Conservation (phyloP, 2,797 vertebrate species). For the Spea hammondii region DNA sequence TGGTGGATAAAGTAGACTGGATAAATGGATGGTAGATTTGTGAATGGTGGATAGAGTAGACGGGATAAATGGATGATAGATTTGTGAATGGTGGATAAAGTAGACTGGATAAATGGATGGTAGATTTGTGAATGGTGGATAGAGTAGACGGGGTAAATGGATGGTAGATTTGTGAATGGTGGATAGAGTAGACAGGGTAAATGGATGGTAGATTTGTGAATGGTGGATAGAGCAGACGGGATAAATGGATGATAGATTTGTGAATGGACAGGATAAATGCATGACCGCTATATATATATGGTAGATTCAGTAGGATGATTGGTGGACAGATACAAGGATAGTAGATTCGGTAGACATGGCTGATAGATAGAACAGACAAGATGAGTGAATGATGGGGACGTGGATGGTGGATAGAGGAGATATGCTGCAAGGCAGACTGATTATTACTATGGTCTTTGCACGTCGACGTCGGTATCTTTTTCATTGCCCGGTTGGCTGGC, state of each 20-base stretch:
- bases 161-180: background rate
- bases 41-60: too few species aligned
- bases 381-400: background rate
- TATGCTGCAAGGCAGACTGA: background rate
- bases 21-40: too few species aligned
- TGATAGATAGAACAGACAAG: background rate
- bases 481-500: slow-evolving; percentile 77
- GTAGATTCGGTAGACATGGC: background rate
- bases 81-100: too few species aligned
- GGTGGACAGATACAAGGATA: background rate
- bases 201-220: too few species aligned
- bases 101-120: too few species aligned
- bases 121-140: too few species aligned
- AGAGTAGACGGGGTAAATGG: background rate
- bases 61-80: too few species aligned
- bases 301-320: background rate
- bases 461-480: slow-evolving; percentile 62
- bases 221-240: background rate
- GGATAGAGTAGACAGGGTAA: too few species aligned
- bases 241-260: background rate
- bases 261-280: background rate
- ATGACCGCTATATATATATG: background rate
- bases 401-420: background rate
- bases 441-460: slow-evolving; percentile 75
- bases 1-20: background rate